phyloP scores from a whole-genome alignment of 2,113 vertebrate genomes.

The Empidonax traillii region DNA sequence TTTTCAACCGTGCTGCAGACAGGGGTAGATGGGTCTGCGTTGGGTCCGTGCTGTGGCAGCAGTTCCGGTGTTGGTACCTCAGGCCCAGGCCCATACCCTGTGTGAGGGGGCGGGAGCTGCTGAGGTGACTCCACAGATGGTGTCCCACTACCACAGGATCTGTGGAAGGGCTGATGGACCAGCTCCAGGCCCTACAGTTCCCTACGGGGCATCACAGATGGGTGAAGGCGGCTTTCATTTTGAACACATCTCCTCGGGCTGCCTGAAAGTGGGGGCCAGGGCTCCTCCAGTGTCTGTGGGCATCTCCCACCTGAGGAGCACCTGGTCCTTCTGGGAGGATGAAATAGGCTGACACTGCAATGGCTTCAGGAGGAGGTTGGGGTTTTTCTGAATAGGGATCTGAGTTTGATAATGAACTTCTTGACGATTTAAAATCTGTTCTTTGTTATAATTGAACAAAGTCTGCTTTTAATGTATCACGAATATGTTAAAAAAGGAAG shows the following conservation, averaged over 20 bases:
- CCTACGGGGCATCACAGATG: accelerated
- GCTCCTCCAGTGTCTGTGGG: accelerated
- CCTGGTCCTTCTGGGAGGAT: neutral
- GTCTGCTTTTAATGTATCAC: neutral
- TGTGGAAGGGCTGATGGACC: accelerated
- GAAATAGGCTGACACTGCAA: accelerated
- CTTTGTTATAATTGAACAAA: neutral
- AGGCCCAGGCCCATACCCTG: too few species aligned
- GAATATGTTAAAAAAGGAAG: neutral
- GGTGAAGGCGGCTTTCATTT: too few species aligned
- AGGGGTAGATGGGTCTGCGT: neutral
- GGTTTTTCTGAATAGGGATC: neutral
- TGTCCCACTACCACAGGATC: accelerated
- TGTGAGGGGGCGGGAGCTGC: accelerated
- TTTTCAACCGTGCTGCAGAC: neutral
- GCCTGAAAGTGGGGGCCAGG: accelerated
- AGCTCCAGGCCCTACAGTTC: accelerated
- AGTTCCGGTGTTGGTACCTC: accelerated
- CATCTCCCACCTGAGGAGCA: neutral
- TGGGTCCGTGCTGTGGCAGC: neutral
- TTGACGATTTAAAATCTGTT: neutral
- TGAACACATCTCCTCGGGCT: neutral
- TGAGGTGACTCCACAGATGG: too few species aligned
- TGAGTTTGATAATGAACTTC: neutral
- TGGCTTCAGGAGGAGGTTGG: neutral